phyloP scores from a whole-genome alignment of 92 coral and sea anemone genomes.

The Siderastrea radians region DNA sequence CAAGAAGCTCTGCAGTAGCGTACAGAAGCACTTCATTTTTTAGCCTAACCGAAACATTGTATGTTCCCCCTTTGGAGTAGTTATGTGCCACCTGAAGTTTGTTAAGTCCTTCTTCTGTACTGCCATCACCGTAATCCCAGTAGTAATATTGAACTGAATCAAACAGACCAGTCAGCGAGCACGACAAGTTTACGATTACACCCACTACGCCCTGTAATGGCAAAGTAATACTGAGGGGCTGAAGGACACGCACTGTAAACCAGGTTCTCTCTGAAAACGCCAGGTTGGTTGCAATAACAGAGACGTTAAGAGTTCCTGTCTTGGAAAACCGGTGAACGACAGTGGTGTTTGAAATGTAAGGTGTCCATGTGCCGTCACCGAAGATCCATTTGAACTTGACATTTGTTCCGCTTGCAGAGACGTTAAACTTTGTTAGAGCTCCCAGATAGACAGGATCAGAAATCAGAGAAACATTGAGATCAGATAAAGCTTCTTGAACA shows the following conservation, averaged over 20 bases:
- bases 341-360: constrained; percentile 56
- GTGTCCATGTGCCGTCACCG: constrained; percentile 61
- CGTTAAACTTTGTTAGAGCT: constrained; percentile 55
- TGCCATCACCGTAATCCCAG: constrained; percentile 90
- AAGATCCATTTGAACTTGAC: constrained; percentile 82
- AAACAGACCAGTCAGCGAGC: constrained; percentile 54
- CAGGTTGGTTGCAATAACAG: constrained; percentile 75
- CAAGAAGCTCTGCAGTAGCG: constrained; percentile 51
- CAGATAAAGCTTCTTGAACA: constrained; percentile 64
- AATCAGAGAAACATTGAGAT: constrained; percentile 55
- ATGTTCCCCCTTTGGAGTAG: constrained; percentile 68
- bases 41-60: constrained; percentile 56
- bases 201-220: constrained; percentile 54
- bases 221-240: constrained; percentile 59
- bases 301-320: constrained; percentile 68
- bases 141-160: constrained; percentile 27
- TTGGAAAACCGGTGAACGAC: constrained; percentile 46
- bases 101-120: constrained; percentile 17
- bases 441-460: constrained; percentile 72
- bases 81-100: constrained; percentile 57
- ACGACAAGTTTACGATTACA: constrained; percentile 26
- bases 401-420: constrained; percentile 65
- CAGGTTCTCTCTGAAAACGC: constrained; percentile 56
- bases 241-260: constrained; percentile 52
- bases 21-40: constrained; percentile 20